Conservation (phyloP, 2,113 vertebrate genomes). For the Otocyon megalotis region DNA sequence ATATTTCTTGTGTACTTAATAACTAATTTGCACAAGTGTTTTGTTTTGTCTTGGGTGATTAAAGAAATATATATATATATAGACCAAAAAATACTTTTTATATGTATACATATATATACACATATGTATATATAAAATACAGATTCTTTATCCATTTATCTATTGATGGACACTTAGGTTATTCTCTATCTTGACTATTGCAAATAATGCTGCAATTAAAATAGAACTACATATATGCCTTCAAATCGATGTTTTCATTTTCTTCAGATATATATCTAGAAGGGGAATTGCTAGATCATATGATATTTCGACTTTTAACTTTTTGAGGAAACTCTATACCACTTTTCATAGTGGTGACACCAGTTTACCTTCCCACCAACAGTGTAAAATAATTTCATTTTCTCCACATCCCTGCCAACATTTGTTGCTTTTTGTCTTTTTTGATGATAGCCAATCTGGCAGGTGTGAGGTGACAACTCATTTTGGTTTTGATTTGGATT, state of each 20-base stretch:
- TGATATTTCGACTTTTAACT: not conserved
- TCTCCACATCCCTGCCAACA: not conserved
- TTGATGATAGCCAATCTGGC: not conserved
- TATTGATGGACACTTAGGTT: not conserved
- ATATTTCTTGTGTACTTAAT: slow-evolving; percentile 71
- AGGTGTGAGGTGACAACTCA: not conserved
- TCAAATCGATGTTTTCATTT: not conserved
- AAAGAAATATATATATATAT: slow-evolving; percentile 66
- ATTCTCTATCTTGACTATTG: not conserved
- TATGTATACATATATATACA: accelerated
- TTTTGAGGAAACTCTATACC: not conserved
- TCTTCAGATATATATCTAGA: not conserved
- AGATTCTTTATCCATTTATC: not conserved
- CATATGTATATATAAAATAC: no score
- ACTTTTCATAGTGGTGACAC: not conserved
- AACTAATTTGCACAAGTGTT: slow-evolving; percentile 45
- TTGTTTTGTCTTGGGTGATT: slow-evolving; percentile 55
- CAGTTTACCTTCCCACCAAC: not conserved
- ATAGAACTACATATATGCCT: not conserved
- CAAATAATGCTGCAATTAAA: not conserved
- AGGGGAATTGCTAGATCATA: not conserved
- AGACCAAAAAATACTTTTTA: slow-evolving; percentile 17
- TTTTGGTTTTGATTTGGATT: not conserved
- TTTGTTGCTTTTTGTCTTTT: not conserved
- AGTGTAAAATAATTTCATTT: not conserved